A percentile compares a stretch with the other conserved stretches of the same genome.
phyloP scores from a whole-genome alignment of 2,888 invertebrate genomes.

The Melieria omissa region DNA sequence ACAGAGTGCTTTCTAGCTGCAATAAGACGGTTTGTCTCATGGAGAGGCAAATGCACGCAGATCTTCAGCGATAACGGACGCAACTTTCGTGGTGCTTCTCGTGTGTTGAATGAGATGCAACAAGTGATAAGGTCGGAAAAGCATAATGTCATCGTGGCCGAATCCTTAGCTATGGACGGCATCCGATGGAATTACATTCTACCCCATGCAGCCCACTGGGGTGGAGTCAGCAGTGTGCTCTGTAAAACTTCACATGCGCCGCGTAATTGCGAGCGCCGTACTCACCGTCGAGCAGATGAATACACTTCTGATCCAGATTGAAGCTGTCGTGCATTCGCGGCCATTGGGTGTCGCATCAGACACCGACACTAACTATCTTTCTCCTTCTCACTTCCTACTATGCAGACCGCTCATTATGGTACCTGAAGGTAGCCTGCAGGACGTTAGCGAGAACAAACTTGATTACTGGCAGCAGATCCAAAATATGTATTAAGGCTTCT shows the following conservation, averaged over 20 bases:
- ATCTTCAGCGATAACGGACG: slow-evolving; percentile 41
- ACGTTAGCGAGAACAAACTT: slow-evolving; percentile 25
- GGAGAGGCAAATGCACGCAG: slow-evolving; percentile 31
- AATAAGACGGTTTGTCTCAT: slow-evolving; percentile 34
- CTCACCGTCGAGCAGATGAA: background rate
- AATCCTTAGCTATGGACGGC: slow-evolving; percentile 34
- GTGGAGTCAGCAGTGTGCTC: slow-evolving; percentile 40
- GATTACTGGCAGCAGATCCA: slow-evolving; percentile 39
- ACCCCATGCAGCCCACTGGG: slow-evolving; percentile 39
- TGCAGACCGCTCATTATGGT: slow-evolving; percentile 36
- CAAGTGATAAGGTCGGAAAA: slow-evolving; percentile 23
- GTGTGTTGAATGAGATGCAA: slow-evolving; percentile 37
- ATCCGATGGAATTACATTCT: slow-evolving; percentile 41
- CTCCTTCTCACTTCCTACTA: slow-evolving; percentile 39
- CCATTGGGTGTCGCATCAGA: slow-evolving; percentile 29
- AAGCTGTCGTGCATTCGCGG: background rate
- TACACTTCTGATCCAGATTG: background rate
- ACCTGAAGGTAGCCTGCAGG: slow-evolving; percentile 30
- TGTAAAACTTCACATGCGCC: slow-evolving; percentile 40
- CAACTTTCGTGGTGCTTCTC: slow-evolving; percentile 40
- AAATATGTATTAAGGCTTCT: slow-evolving; percentile 39
- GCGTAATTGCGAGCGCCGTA: slow-evolving; percentile 11
- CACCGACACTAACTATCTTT: slow-evolving; percentile 34
- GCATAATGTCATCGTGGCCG: slow-evolving; percentile 24
- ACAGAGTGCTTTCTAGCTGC: slow-evolving; percentile 41